phyloP scores from a whole-genome alignment of 2,113 vertebrate genomes.

The Cololabis saira region DNA sequence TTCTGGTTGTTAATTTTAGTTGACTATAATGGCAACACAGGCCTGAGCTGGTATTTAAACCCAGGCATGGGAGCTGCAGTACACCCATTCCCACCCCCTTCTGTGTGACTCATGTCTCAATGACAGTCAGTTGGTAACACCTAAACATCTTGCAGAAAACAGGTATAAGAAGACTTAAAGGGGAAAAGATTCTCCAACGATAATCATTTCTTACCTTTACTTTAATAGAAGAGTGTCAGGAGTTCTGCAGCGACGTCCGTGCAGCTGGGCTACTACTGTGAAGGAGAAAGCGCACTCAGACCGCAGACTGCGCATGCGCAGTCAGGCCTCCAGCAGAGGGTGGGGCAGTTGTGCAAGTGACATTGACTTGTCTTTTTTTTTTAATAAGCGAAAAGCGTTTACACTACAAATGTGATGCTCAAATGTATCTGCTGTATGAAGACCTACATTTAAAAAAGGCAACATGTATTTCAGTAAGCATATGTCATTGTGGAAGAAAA shows the following conservation, averaged over 20 bases:
- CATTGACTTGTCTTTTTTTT: conserved; percentile 8
- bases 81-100: neutral
- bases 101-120: conserved; percentile 25
- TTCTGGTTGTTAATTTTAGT: neutral
- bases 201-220: conserved; percentile 61
- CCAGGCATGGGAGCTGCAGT: conserved; percentile 13
- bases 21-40: neutral
- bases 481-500: too few relatives aligned
- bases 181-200: neutral
- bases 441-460: neutral
- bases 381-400: too few relatives aligned
- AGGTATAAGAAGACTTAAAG: neutral
- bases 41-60: conserved; percentile 27
- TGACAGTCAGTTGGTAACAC: conserved; percentile 6
- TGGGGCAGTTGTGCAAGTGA: conserved; percentile 61
- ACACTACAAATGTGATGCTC: too few relatives aligned
- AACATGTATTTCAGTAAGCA: too few relatives aligned
- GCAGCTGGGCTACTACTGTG: conserved; percentile 60
- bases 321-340: conserved; percentile 35
- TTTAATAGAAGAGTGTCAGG: conserved; percentile 24
- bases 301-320: conserved; percentile 63
- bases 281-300: conserved; percentile 68
- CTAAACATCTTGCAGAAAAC: neutral
- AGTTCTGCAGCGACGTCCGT: conserved; percentile 20
- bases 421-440: neutral